Percentiles rank a stretch among this genome's conserved stretches.
These are phyloP conservation scores for Dryobota labecula DNA, from an alignment of 2,888 invertebrate species.

Conservation along the genomic window DNA sequence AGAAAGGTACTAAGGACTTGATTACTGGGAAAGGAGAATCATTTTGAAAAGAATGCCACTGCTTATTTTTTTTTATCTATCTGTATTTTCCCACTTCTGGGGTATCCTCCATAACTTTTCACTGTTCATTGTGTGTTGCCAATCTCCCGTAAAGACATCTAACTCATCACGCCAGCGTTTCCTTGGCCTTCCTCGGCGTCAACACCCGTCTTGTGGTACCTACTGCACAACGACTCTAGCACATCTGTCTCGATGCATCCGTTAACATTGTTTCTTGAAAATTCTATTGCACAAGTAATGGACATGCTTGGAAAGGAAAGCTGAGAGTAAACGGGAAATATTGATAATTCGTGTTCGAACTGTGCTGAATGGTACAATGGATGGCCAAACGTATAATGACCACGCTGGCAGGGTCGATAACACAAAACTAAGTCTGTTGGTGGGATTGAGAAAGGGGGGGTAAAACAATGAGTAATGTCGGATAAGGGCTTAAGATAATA, in stretches of 20 bases:
- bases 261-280: neutral
- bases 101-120: neutral
- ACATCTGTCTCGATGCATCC: too few relatives aligned
- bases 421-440: neutral
- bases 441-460: neutral
- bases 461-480: neutral
- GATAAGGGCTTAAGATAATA: neutral
- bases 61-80: neutral
- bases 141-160: neutral
- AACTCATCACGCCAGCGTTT: neutral
- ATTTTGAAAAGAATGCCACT: neutral
- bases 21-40: neutral
- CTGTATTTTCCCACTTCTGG: neutral
- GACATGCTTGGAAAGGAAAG: neutral
- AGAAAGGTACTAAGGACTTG: conserved; percentile 1
- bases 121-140: neutral
- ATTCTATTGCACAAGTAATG: neutral
- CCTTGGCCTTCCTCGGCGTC: neutral
- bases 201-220: too few relatives aligned
- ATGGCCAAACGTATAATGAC: neutral
- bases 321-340: neutral
- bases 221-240: too few relatives aligned
- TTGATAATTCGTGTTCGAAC: neutral
- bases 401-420: neutral
- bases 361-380: neutral